Percentiles rank a stretch among this genome's conserved stretches.
Conservation (phyloP, 2,888 invertebrate species). For the Patella pellucida region DNA sequence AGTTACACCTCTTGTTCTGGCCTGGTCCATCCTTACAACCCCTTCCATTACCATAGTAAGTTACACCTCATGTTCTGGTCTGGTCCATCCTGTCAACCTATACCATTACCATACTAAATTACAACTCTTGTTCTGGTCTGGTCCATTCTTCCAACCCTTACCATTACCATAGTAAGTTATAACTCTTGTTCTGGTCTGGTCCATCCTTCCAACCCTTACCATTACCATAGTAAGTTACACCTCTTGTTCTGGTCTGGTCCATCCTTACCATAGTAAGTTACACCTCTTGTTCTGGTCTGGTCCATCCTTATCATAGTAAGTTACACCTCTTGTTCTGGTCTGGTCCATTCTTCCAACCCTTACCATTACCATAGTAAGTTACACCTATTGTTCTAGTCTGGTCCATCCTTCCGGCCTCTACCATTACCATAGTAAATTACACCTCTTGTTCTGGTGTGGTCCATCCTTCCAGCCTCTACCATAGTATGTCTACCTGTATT, state of each 20-base stretch:
- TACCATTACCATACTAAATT: conserved; percentile 36
- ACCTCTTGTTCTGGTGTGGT: conserved; percentile 19
- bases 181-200: conserved; percentile 21
- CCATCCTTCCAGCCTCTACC: conserved; percentile 31
- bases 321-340: conserved; percentile 19
- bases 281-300: neutral
- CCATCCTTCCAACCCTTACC: conserved; percentile 31
- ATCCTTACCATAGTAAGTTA: conserved; percentile 29
- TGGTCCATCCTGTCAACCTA: conserved; percentile 28
- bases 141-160: conserved; percentile 53
- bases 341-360: conserved; percentile 29
- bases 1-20: conserved; percentile 17
- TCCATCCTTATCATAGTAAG: too few relatives aligned
- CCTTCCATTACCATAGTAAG: conserved; percentile 34
- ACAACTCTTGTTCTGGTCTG: conserved; percentile 74
- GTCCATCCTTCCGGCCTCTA: conserved; percentile 15
- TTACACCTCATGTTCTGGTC: conserved; percentile 12
- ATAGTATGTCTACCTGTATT: too few relatives aligned
- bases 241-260: too few relatives aligned
- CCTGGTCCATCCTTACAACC: conserved; percentile 30
- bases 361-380: conserved; percentile 37
- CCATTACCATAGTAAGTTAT: conserved; percentile 50
- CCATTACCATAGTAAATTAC: conserved; percentile 35
- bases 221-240: conserved; percentile 38
- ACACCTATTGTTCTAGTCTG: conserved; percentile 5